A percentile compares a stretch with the other conserved stretches of the same genome.
Conservation (phyloP, 2,888 invertebrate species). For the Cinara cedri region DNA sequence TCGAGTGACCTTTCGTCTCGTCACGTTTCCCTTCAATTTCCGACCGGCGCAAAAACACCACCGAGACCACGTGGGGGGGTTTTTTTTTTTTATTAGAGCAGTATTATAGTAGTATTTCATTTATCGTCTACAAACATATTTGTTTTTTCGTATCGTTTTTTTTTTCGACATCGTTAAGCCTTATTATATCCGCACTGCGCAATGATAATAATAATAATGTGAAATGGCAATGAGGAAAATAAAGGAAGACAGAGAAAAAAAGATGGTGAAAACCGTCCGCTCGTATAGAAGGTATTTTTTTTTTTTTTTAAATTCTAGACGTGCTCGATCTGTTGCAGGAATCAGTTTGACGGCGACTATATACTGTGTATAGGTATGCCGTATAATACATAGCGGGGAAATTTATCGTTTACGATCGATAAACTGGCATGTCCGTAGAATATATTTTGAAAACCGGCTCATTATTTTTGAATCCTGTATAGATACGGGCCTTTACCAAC, state of each 20-base stretch:
- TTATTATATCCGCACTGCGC: slow-evolving; percentile 22
- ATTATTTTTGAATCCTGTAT: slow-evolving; percentile 16
- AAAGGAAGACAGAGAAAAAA: background rate
- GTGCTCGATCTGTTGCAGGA: slow-evolving; percentile 11
- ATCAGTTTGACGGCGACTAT: slow-evolving; percentile 22
- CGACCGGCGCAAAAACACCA: background rate
- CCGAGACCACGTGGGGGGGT: background rate
- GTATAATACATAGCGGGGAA: background rate
- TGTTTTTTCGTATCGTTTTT: background rate
- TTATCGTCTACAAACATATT: background rate
- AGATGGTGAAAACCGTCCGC: background rate
- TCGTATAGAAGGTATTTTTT: slow-evolving; percentile 16
- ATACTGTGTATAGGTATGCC: background rate
- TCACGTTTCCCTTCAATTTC: slow-evolving; percentile 32
- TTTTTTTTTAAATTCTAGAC: slow-evolving; percentile 3
- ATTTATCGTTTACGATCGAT: slow-evolving; percentile 18
- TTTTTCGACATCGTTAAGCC: slow-evolving; percentile 2
- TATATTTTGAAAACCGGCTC: background rate
- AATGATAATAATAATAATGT: background rate
- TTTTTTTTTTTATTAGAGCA: background rate
- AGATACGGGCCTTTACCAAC: background rate
- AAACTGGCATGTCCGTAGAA: slow-evolving; percentile 18
- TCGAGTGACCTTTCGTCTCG: background rate
- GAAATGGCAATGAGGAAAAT: background rate
- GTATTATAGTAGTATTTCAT: background rate